Percentiles rank a stretch among this genome's conserved stretches.
phyloP scores from a whole-genome alignment of 2,113 vertebrate species.

The Syngnathus floridae region DNA sequence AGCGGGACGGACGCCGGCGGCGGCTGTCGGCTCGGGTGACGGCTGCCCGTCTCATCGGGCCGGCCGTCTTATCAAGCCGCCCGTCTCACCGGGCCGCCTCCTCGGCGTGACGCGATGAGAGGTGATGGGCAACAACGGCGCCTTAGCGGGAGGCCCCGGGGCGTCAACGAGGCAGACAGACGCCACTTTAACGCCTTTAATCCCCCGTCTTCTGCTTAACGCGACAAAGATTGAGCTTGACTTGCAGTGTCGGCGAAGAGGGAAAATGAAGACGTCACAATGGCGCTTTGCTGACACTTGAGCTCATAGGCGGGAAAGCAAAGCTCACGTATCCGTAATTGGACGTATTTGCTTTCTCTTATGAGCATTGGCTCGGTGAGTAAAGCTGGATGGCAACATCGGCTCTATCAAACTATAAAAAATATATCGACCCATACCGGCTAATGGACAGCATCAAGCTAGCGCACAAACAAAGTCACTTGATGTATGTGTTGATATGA shows the following conservation, averaged over 20 bases:
- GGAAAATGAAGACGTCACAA: constrained; percentile 27
- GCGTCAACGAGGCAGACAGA: constrained; percentile 81
- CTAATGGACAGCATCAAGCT: no score
- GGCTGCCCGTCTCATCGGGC: constrained; percentile 83
- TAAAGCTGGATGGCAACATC: no score
- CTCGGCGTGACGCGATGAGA: constrained; percentile 94
- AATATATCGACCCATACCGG: no score
- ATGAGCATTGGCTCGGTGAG: no score
- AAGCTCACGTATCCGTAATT: neutral
- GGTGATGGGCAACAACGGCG: constrained; percentile 96
- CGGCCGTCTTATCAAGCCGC: constrained; percentile 48
- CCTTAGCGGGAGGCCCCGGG: constrained; percentile 75
- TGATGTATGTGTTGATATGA: no score
- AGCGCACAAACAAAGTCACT: no score
- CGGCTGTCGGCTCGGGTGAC: constrained; percentile 88
- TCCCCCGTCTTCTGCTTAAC: constrained; percentile 97
- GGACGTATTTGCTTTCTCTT: neutral
- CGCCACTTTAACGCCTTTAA: constrained; percentile 96
- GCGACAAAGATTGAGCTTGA: constrained; percentile 91
- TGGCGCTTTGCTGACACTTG: neutral
- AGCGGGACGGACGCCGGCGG: constrained; percentile 80
- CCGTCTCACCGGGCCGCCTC: constrained; percentile 77
- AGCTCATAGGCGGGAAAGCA: neutral
- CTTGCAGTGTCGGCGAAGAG: constrained; percentile 71
- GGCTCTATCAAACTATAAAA: no score